Evolutionary conservation across 2,888 invertebrate species (phyloP).

Genomic region (Agrotis ipsilon): DNA sequence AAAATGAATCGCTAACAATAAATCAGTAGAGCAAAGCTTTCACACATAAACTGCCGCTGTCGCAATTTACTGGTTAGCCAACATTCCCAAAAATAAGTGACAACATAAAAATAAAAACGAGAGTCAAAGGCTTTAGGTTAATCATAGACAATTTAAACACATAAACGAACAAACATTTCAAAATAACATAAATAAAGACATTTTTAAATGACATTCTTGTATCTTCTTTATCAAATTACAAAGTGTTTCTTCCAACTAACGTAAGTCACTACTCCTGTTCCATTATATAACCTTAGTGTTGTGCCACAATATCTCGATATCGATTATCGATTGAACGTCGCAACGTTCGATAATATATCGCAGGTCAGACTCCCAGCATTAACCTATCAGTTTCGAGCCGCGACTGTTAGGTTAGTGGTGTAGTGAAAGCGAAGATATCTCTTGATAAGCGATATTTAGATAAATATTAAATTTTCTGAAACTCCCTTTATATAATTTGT

Average conservation of each 20-base stretch:
- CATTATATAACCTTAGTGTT: constrained; percentile 42
- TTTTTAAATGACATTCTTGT: constrained; percentile 12
- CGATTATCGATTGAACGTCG: constrained; percentile 63
- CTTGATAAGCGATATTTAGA: constrained; percentile 11
- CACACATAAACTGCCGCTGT: not conserved
- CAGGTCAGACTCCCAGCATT: constrained; percentile 67
- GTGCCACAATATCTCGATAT: constrained; percentile 57
- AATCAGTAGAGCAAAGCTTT: too few species aligned
- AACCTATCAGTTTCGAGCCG: constrained; percentile 68
- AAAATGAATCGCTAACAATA: too few species aligned
- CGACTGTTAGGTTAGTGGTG: constrained; percentile 11
- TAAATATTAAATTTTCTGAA: too few species aligned
- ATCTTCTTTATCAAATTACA: constrained; percentile 44
- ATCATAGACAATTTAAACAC: constrained; percentile 7
- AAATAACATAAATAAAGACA: constrained; percentile 10
- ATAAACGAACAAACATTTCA: constrained; percentile 12
- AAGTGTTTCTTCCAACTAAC: constrained; percentile 21
- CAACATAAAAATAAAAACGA: constrained; percentile 1
- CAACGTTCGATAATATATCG: constrained; percentile 67
- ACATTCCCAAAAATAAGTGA: not conserved
- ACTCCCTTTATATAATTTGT: too few species aligned
- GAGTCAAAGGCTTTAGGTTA: constrained; percentile 15
- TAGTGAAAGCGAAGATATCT: constrained; percentile 33
- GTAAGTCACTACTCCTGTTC: constrained; percentile 53
- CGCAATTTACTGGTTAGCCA: not conserved